Evolutionary conservation across 2,888 invertebrate genomes (phyloP).

Genomic region (Zaprionus lineosus): DNA sequence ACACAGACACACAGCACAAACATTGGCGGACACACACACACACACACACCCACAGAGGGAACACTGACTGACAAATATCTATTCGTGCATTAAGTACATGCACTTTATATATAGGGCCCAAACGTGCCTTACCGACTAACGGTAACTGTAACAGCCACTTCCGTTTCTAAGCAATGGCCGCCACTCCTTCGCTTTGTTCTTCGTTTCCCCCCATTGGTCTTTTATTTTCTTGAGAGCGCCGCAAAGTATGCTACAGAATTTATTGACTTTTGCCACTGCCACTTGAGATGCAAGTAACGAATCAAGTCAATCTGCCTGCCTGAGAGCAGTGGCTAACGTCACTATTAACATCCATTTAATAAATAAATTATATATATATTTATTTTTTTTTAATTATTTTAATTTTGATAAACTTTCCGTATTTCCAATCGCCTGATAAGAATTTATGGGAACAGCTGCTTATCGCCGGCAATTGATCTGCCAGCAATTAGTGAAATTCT

Average conservation of each 20-base stretch:
- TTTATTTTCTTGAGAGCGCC: conserved; percentile 28
- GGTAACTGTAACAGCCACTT: conserved; percentile 48
- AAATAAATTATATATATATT: too few species aligned
- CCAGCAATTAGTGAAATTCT: conserved; percentile 19
- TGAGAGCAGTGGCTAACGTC: too few species aligned
- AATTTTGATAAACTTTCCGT: too few species aligned
- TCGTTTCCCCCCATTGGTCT: background rate
- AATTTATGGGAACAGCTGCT: too few species aligned
- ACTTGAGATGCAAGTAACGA: background rate
- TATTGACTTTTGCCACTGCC: conserved; percentile 39
- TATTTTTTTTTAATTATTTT: too few species aligned
- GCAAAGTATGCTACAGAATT: conserved; percentile 63
- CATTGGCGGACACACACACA: conserved; percentile 19
- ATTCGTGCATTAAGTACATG: conserved; percentile 21
- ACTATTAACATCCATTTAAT: too few species aligned
- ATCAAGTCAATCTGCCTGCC: too few species aligned
- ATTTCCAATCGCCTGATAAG: too few species aligned
- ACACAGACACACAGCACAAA: conserved; percentile 2
- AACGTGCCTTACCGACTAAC: conserved; percentile 59
- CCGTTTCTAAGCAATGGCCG: conserved; percentile 35
- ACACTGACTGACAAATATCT: too few species aligned
- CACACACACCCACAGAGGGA: conserved; percentile 2
- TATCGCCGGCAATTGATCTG: conserved; percentile 26
- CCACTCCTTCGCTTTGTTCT: conserved; percentile 13
- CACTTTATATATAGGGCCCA: conserved; percentile 34